phyloP scores from a whole-genome alignment of 2,888 invertebrate genomes.

The Dolichopus griseipennis region DNA sequence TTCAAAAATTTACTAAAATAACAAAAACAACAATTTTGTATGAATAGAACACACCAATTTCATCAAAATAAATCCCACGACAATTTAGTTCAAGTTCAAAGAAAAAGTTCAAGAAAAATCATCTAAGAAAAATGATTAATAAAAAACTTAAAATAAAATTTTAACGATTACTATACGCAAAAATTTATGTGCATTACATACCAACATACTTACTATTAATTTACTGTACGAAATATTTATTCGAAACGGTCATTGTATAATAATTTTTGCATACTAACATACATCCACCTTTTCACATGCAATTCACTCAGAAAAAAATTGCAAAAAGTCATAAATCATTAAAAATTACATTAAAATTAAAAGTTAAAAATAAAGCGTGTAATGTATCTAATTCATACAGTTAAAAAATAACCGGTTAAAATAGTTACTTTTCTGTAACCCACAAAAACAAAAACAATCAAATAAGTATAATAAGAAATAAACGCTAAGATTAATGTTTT shows the following conservation, averaged over 20 bases:
- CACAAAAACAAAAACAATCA: neutral
- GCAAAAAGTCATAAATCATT: too few species aligned
- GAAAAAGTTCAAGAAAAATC: too few species aligned
- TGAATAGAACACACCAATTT: neutral
- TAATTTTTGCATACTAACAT: too few species aligned
- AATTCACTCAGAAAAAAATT: too few species aligned
- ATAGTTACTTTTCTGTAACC: neutral
- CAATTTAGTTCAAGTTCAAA: slow-evolving; percentile 3
- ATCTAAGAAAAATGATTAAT: neutral
- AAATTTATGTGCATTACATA: too few species aligned
- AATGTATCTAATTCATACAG: neutral
- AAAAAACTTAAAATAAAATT: neutral
- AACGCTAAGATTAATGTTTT: slow-evolving; percentile 3
- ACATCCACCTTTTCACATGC: too few species aligned
- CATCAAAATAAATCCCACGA: slow-evolving; percentile 1
- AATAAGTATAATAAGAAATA: too few species aligned
- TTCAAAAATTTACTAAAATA: neutral
- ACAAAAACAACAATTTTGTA: too few species aligned
- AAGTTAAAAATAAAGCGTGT: neutral
- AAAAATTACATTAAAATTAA: neutral
- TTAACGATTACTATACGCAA: too few species aligned
- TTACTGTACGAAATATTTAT: too few species aligned
- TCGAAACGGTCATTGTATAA: too few species aligned
- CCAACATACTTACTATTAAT: too few species aligned
- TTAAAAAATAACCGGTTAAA: neutral